Evolutionary conservation across 2,113 vertebrate genomes (phyloP), one percentile per base, ranked within the genome.

Genomic region (Polypterus bichir): DNA sequence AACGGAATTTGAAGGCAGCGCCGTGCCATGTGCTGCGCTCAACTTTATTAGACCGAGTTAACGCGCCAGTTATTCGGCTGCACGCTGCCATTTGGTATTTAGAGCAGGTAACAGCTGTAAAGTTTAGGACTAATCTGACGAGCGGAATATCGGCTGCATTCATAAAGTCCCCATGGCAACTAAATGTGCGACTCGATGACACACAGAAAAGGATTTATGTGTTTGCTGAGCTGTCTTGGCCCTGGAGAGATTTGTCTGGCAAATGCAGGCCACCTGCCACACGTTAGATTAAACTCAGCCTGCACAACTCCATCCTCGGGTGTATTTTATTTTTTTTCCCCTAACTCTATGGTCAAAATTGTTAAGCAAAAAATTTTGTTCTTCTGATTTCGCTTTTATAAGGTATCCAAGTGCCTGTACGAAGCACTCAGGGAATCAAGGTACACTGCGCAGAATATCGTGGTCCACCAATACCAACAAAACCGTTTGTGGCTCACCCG

Each of bases 151-250:
- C 77, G 80, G 74, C 80, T 85, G 83, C 86, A 91, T 88, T 87
- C 89, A 88, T 88, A 87, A 85, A 85, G 89, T 87, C 87, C 87
- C 89, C 88, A 89, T 88, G 88, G 88, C 87, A 89, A 89, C 86
- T 90, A 88, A 83, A 86, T 88, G 80, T 79, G 79, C 81, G 83
- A 84, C 83, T 82, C 87, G 86, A 88, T 89, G 86, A 86, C 83
- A 85, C 81, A 87, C 78, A 84, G 83, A 81, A 84, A 82, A 85
- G 78, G 85, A 91, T 91, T 90, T 90, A 88, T 89, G 87, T 87
- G 80, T 88, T 89, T 91, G 88, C 83, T 82, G 85, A 90, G 84
- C 86, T 87, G 85, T 85, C 86, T 86, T 88, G 83, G 27, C 84
- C 88, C 87, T 87, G 80, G 77, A 90, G 87, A 88, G 88, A 88